Base-by-base conservation (phyloP, 2,797 vertebrate genomes). In the Mastacembelus armatus region DNA sequence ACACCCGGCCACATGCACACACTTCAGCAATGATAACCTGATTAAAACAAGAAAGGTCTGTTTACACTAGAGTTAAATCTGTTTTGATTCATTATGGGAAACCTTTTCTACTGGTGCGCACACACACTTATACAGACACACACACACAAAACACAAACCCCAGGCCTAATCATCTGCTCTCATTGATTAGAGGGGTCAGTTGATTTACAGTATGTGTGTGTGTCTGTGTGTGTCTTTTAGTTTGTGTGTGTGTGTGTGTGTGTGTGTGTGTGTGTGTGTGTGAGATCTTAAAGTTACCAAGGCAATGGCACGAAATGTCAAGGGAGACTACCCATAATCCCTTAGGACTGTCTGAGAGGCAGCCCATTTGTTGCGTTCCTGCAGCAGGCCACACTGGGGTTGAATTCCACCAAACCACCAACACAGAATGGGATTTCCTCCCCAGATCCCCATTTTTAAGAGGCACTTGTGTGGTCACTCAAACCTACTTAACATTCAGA, bases 1-100 rank as follows among this genome's bases (percentile, higher is more conserved):
- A 48, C 49, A 62, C 58, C 66, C 19, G 32, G 18, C 76, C 48
- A 75, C 58, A 48, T 62, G 73, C 60, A 62, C 51, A 57, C 64
- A 57, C 49, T 65, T 42, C 40, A 78, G 60, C 72, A 81, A 77
- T 77, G 52, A 55, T 38, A 81, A 83, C 66, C 50, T 71, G 56
- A 66, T 69, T 59, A 75, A 80, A 48, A 56, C 77, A 73, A 84
- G 56, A 86, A 79, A 83, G 69, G 8, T 59, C 32, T 70, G 67
- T 81, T 80, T 62, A 26, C 76, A 66, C 30, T 43, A 45, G 24
- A 78, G 66, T 77, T 75, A 57, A 77, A 73, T 85, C 50, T 80
- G 58, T 71, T 88, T 84, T 86, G 74, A 84, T 78, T 81, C 74
- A 83, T 79, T 71, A 76, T 51, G 50, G 69, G 36, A 43, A 81